Percentiles rank a stretch among this genome's conserved stretches.
These are phyloP conservation scores for honey bee (Apis mellifera) DNA, from an alignment of 1,140 invertebrate species.

Conservation along the genomic window Amel_HAv3.1 CM009939.2:7155501-7156000, in stretches of 20 bases:
- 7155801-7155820: too few relatives aligned
- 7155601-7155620: conserved; percentile 60
- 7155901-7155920: too few relatives aligned
- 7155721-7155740: too few relatives aligned
- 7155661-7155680: not conserved
- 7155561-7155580: conserved; percentile 58
- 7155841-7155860: too few relatives aligned
- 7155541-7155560: conserved; percentile 31
- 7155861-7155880: too few relatives aligned
- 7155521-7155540: conserved; percentile 26
- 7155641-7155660: not conserved
- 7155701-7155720: too few relatives aligned
- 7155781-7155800: too few relatives aligned
- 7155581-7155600: conserved; percentile 51
- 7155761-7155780: too few relatives aligned
- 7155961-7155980: conserved; percentile 7
- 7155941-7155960: not conserved
- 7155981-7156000: conserved; percentile 14
- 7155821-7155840: too few relatives aligned
- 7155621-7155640: conserved; percentile 48
- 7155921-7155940: not conserved
- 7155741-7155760: too few relatives aligned
- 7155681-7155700: not conserved
- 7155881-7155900: too few relatives aligned
- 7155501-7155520: conserved; percentile 20